Percentiles rank a stretch among this genome's conserved stretches.
phyloP scores from a whole-genome alignment of 2,888 invertebrate genomes.

The Hypomecis punctinalis region DNA sequence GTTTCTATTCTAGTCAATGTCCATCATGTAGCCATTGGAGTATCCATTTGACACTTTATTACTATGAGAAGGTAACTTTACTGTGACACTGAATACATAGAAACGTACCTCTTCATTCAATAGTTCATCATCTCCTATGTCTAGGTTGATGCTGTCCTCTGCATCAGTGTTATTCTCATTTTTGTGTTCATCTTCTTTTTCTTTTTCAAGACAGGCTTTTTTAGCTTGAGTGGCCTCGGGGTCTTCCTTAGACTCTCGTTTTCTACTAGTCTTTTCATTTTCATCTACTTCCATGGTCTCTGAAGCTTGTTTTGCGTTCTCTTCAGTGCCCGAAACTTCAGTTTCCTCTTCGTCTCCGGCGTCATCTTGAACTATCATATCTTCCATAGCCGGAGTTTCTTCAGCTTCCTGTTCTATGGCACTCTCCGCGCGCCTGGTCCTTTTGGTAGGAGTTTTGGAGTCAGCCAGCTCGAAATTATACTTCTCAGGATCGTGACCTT shows the following conservation, averaged over 20 bases:
- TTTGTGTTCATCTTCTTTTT: constrained; percentile 71
- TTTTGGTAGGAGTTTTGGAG: constrained; percentile 77
- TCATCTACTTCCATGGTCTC: constrained; percentile 69
- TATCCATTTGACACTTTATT: constrained; percentile 65
- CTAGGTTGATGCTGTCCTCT: constrained; percentile 92
- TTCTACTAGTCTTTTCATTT: constrained; percentile 63
- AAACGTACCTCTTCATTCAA: constrained; percentile 91
- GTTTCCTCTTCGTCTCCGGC: constrained; percentile 76
- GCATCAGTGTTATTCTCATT: constrained; percentile 87
- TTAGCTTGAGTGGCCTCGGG: constrained; percentile 67
- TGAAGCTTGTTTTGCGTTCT: constrained; percentile 32
- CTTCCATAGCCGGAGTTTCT: constrained; percentile 76
- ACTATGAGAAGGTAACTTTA: constrained; percentile 62
- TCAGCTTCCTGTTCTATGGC: constrained; percentile 71
- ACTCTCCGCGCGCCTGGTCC: constrained; percentile 74
- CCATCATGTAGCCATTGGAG: constrained; percentile 58
- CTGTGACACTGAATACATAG: constrained; percentile 78
- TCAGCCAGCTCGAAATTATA: constrained; percentile 86
- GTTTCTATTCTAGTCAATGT: constrained; percentile 62
- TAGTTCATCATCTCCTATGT: constrained; percentile 92
- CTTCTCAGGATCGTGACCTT: constrained; percentile 90
- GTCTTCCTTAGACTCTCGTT: constrained; percentile 72
- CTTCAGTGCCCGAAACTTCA: constrained; percentile 49
- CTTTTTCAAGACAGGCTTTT: constrained; percentile 71
- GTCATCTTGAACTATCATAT: constrained; percentile 80